Conservation (phyloP, 2,797 vertebrate genomes). For the Gallinago stenura region DNA sequence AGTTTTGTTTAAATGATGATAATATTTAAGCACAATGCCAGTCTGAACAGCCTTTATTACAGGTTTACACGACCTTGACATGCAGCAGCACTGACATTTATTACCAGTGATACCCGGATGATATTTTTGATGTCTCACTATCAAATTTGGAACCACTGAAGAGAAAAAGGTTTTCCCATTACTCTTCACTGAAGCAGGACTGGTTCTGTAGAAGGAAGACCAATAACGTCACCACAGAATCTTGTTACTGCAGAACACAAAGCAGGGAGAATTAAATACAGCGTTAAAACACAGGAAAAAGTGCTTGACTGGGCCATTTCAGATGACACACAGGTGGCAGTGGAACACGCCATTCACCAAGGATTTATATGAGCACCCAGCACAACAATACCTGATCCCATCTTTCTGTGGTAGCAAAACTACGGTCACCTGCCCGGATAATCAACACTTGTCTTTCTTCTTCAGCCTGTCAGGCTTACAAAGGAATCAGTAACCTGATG, state of each 20-base stretch:
- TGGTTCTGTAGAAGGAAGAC: neutral
- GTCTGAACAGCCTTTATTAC: neutral
- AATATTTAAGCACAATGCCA: constrained; percentile 5
- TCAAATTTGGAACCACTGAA: constrained; percentile 27
- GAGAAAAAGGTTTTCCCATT: constrained; percentile 2
- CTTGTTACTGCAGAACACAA: neutral
- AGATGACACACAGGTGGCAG: neutral
- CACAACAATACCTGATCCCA: neutral
- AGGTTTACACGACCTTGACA: constrained; percentile 41
- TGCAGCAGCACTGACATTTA: constrained; percentile 32
- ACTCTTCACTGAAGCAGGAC: neutral
- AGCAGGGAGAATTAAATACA: neutral
- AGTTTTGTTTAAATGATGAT: constrained; percentile 36
- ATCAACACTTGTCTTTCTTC: neutral
- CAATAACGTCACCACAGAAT: neutral
- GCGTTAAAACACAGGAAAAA: neutral
- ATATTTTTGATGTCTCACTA: constrained; percentile 38
- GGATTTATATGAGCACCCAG: neutral
- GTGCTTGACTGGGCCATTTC: neutral
- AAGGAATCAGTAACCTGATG: neutral
- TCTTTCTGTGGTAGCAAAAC: neutral
- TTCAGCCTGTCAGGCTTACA: neutral
- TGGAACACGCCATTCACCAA: neutral
- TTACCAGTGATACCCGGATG: neutral
- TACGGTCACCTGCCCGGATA: neutral